Base-by-base conservation (phyloP, 2,888 invertebrate species). In the Neuroscelio doddi region DNA sequence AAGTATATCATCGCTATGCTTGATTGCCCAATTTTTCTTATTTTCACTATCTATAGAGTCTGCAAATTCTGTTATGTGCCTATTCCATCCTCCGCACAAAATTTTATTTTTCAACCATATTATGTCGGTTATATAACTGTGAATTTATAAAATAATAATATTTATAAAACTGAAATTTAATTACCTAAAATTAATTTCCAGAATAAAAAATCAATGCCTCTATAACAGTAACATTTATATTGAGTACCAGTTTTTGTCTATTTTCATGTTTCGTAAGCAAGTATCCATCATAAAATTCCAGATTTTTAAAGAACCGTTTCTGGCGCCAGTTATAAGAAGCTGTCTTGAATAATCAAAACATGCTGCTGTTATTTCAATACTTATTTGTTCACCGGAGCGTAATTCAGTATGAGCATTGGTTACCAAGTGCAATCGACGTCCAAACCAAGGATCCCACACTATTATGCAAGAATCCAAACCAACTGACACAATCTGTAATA, bases 261-360 rank as follows among this genome's bases (percentile, higher is more conserved):
- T 89, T 21, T 85, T 83, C 89, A 94, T 90, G 51, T 89, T 89
- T 65, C 91, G 86, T 63, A 93, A 80, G 73, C 93, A 93, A 4
- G 89, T 87, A 0, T 93, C 93, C 16, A 92, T 91, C 78, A 93
- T 93, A 77, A 94, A 94, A 83, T 94, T 93, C 95, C 95, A 95
- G 26, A 94, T 87, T 86, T 92, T 92, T 4, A 95, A 85, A 0
- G 90, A 88, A 8, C 95, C 95, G 80, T 93, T 90, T 46, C 91
- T 88, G 0, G 93, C 94, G 1, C 93, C 94, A 0, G 94, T 94
- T 55, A 93, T 82, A 21, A 95, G 86, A 57, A 92, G 87, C 77
- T 93, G 91, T 70, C 88, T 86, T 15, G 90, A 89, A 0, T 91
- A 90, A 85, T 94, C 93, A 81, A 93, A 94, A 74, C 90, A 89